Evolutionary conservation across 2,888 invertebrate genomes (phyloP), one percentile per base, ranked within the genome.

Genomic region (Nomada hirtipes): DNA sequence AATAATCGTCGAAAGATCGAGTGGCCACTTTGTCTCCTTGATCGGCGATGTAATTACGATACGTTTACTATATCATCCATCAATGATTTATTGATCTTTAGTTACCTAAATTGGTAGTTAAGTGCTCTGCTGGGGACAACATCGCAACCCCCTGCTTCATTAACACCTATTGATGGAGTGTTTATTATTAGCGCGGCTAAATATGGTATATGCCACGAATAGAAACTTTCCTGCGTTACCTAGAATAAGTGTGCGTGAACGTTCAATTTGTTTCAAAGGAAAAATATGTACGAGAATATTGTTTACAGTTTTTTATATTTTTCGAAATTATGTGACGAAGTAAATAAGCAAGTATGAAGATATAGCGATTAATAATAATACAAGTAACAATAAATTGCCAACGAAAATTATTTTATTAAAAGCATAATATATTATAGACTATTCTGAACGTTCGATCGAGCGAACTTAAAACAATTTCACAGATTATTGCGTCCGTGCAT

Each of bases 1-100:
- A 77, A 65, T 65, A 69, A 77, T 77, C 52, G 69, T 63, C 53
- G 64, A 79, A 70, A 59, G 44, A 60, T 60, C 44, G 53, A 53
- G 53, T 23, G 23, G 60, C 42, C 65, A 42, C 55, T 70, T 50
- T 26, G 4, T 20, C 29, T 42, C 23, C 23, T 13, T 44, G 7
- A n/a, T 18, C 42, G 61, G 47, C 53, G 71, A 50, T 18, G 20
- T 53, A n/a, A n/a, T 53, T 69, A 64, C 64, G 59, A 67, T 57
- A 44, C 71, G 67, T 65, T 78, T 65, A 53, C 59, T 70, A 63
- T 44, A 13, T 15, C 59, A 61, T 77, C 61, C 71, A 20, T 10
- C 20, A 57, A 7, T 20, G 10, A n/a, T 18, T 29, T 71, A 67
- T 79, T 71, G 71, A 79, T 55, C 64, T 44, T 23, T 36, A 26